Evolutionary conservation across 2,888 invertebrate genomes (phyloP).

Genomic region (Pasiphila rectangulata): DNA sequence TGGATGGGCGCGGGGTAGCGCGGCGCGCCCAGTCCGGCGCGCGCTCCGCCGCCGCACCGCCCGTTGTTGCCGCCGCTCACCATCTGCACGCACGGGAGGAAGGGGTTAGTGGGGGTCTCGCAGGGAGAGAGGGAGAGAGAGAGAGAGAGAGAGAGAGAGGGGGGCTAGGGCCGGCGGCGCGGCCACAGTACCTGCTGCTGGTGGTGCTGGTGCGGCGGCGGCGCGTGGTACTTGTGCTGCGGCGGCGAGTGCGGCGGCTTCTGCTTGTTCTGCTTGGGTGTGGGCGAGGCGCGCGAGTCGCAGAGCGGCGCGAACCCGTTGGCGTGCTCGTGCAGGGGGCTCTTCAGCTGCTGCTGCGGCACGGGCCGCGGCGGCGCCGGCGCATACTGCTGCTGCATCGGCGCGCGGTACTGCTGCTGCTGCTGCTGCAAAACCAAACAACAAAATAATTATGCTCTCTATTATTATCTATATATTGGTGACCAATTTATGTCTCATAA

Average conservation of each 20-base stretch:
- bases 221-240: constrained; percentile 75
- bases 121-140: too few relatives aligned
- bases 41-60: constrained; percentile 49
- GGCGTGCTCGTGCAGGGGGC: constrained; percentile 78
- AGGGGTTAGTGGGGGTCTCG: too few relatives aligned
- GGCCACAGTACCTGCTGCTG: constrained; percentile 45
- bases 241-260: constrained; percentile 75
- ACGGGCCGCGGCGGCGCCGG: constrained; percentile 61
- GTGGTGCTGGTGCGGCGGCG: constrained; percentile 70
- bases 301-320: constrained; percentile 81
- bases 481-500: too few relatives aligned
- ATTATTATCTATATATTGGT: too few relatives aligned
- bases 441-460: too few relatives aligned
- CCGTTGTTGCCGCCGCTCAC: constrained; percentile 63
- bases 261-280: constrained; percentile 61
- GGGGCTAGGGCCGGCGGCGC: constrained; percentile 39
- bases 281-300: constrained; percentile 81
- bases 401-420: constrained; percentile 72
- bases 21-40: constrained; percentile 59
- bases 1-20: constrained; percentile 81
- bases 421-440: too few relatives aligned
- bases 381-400: constrained; percentile 72
- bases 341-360: constrained; percentile 80
- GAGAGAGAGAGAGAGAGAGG: constrained; percentile 41
- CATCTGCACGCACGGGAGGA: constrained; percentile 57